phyloP scores from a whole-genome alignment of 1,140 invertebrate genomes.

The Wiebesia pumilae region DNA sequence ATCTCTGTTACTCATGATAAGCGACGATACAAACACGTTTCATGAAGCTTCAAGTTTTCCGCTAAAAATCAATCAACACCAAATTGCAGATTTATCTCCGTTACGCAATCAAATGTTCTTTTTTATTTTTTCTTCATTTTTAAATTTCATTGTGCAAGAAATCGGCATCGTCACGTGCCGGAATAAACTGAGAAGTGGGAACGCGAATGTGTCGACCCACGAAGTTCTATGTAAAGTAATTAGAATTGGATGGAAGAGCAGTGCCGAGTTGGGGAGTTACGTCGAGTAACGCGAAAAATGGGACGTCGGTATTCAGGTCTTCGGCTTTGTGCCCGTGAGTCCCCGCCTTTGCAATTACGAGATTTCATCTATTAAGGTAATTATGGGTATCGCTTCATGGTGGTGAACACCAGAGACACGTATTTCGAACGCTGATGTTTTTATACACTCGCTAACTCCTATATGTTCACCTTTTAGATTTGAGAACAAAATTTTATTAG shows the following conservation, averaged over 20 bases:
- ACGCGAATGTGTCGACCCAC: too few species aligned
- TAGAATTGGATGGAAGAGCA: too few species aligned
- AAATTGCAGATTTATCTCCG: not conserved
- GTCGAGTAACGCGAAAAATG: too few species aligned
- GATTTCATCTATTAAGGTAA: constrained; percentile 37
- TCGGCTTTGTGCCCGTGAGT: not conserved
- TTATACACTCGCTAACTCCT: too few species aligned
- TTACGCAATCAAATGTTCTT: constrained; percentile 1
- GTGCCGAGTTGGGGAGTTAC: too few species aligned
- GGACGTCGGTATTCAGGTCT: not conserved
- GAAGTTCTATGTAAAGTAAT: not conserved
- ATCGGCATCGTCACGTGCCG: constrained; percentile 2
- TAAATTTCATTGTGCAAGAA: too few species aligned
- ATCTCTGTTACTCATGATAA: not conserved
- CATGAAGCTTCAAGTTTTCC: constrained; percentile 3
- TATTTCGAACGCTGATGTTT: too few species aligned
- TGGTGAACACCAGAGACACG: too few species aligned
- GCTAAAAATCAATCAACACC: not conserved
- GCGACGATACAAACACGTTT: not conserved
- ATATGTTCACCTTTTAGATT: too few species aligned
- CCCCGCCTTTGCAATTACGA: not conserved
- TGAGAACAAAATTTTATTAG: not conserved
- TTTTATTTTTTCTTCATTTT: too few species aligned
- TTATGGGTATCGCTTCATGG: not conserved
- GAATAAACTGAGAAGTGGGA: too few species aligned